phyloP scores from a whole-genome alignment of 2,113 vertebrate species.

The Archilochus colubris region DNA sequence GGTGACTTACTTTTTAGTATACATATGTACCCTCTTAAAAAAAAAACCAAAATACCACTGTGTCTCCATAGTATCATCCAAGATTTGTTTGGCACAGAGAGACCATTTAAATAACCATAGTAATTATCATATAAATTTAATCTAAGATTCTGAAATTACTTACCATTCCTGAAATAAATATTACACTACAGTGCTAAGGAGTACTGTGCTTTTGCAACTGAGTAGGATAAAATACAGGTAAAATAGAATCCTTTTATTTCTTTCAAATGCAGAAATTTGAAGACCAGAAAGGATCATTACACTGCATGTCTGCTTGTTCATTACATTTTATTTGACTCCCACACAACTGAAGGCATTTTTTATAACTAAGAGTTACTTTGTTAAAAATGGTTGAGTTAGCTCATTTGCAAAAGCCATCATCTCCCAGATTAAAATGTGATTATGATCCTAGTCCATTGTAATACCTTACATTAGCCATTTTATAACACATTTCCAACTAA shows the following conservation, averaged over 20 bases:
- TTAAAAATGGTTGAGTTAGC: neutral
- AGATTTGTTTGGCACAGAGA: neutral
- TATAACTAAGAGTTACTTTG: neutral
- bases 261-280: neutral
- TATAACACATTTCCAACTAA: neutral
- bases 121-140: neutral
- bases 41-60: neutral
- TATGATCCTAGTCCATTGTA: neutral
- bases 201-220: neutral
- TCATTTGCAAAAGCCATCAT: neutral
- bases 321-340: neutral
- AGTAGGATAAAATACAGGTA: neutral
- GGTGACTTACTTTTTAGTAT: neutral
- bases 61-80: neutral
- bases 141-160: neutral
- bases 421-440: fast-evolving
- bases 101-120: neutral
- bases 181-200: neutral
- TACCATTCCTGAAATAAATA: neutral
- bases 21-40: fast-evolving
- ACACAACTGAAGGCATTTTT: neutral
- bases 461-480: neutral
- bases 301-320: neutral
- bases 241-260: neutral
- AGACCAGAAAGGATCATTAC: neutral